Conservation (phyloP, 2,888 invertebrate species). For the Parascotia fuliginaria region DNA sequence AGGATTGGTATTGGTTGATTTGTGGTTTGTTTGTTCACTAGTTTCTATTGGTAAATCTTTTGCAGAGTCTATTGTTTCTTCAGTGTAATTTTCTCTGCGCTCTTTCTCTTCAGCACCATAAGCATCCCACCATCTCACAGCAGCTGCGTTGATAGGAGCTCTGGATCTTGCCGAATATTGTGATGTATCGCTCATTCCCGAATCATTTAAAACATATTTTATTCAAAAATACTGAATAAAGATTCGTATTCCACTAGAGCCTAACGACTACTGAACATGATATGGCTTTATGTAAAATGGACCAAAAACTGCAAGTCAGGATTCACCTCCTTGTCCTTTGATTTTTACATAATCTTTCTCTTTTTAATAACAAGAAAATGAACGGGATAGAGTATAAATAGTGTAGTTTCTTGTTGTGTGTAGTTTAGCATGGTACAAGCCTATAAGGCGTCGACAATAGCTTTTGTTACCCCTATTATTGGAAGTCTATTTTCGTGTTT, state of each 20-base stretch:
- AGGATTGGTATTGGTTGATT: slow-evolving; percentile 52
- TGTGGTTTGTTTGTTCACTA: slow-evolving; percentile 37
- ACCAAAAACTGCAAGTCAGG: slow-evolving; percentile 56
- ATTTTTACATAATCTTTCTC: slow-evolving; percentile 30
- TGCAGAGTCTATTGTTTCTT: slow-evolving; percentile 31
- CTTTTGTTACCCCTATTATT: slow-evolving; percentile 50
- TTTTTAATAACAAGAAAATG: slow-evolving; percentile 4
- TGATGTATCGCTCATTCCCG: slow-evolving; percentile 51
- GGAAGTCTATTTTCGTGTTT: slow-evolving; percentile 43
- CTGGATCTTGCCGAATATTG: slow-evolving; percentile 70
- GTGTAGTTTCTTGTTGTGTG: slow-evolving; percentile 11
- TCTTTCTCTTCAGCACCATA: slow-evolving; percentile 44
- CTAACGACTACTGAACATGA: slow-evolving; percentile 41
- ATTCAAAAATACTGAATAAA: slow-evolving; percentile 9
- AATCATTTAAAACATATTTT: slow-evolving; percentile 2
- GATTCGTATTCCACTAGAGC: slow-evolving; percentile 26
- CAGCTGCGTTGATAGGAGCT: slow-evolving; percentile 66
- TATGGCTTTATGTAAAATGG: slow-evolving; percentile 14
- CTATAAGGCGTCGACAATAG: slow-evolving; percentile 37
- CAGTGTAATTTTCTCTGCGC: slow-evolving; percentile 4
- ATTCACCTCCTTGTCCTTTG: slow-evolving; percentile 18
- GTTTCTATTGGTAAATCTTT: slow-evolving; percentile 24
- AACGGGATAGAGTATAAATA: slow-evolving; percentile 24
- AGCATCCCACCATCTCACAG: slow-evolving; percentile 67
- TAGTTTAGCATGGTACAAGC: slow-evolving; percentile 30